Conservation (phyloP, 2,888 invertebrate genomes). For the Trypoxylon attenuatum region DNA sequence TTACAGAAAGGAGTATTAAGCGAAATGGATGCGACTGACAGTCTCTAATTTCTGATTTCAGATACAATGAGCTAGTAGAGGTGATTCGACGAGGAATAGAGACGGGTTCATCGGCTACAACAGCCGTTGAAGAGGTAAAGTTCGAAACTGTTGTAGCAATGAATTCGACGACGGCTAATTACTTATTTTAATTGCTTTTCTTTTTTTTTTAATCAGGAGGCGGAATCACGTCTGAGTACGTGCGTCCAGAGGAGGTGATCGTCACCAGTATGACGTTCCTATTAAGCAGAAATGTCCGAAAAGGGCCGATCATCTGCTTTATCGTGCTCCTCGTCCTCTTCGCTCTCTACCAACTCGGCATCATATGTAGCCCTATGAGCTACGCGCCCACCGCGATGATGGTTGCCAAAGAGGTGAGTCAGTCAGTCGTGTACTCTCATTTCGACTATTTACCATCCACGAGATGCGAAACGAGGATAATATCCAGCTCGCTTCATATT, state of each 20-base stretch:
- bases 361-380: conserved; percentile 70
- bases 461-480: conserved; percentile 9
- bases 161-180: no score
- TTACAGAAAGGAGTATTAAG: neutral
- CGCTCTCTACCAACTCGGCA: conserved; percentile 73
- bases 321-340: conserved; percentile 71
- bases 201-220: no score
- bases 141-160: no score
- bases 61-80: conserved; percentile 65
- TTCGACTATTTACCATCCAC: neutral
- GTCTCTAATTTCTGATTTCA: conserved; percentile 20
- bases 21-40: neutral
- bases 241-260: conserved; percentile 10
- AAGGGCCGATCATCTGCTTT: conserved; percentile 72
- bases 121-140: conserved; percentile 2
- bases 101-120: neutral
- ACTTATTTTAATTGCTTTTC: no score
- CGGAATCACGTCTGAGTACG: conserved; percentile 25
- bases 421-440: neutral
- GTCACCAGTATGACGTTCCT: conserved; percentile 69
- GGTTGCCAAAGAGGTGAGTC: conserved; percentile 74
- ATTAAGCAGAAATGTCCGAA: conserved; percentile 71
- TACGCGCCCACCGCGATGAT: conserved; percentile 68
- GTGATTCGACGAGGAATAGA: conserved; percentile 4
- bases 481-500: no score